Conservation (phyloP, 1,140 invertebrate species). For the Proales similis region DNA sequence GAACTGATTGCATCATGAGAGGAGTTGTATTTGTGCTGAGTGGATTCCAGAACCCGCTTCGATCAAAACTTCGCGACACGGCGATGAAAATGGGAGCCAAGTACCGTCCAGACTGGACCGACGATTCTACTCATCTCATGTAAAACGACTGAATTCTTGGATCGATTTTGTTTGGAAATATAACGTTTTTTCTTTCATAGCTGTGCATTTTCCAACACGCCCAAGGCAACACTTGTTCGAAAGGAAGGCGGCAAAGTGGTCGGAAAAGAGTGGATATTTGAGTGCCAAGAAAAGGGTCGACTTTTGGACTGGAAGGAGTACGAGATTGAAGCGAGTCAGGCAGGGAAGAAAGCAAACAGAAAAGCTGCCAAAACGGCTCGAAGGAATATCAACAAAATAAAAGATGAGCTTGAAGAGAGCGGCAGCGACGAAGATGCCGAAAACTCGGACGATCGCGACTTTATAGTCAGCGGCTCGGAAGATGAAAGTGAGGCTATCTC, state of each 20-base stretch:
- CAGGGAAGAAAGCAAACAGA: neutral
- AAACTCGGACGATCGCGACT: constrained; percentile 35
- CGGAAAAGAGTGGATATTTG: constrained; percentile 67
- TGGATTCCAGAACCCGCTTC: constrained; percentile 74
- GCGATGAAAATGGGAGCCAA: constrained; percentile 70
- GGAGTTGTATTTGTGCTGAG: constrained; percentile 70
- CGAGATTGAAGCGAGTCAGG: constrained; percentile 38
- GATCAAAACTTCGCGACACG: constrained; percentile 62
- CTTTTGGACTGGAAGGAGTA: constrained; percentile 64
- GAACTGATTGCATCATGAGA: constrained; percentile 57
- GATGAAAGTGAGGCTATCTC: neutral
- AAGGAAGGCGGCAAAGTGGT: constrained; percentile 65
- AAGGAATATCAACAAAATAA: constrained; percentile 2
- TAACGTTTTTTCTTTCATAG: constrained; percentile 54
- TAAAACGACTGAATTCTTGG: constrained; percentile 51
- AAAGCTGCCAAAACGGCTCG: constrained; percentile 28
- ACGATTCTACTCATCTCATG: constrained; percentile 71
- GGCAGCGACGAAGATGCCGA: constrained; percentile 33
- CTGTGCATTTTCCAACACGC: constrained; percentile 79
- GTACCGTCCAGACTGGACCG: constrained; percentile 68
- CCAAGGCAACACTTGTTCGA: constrained; percentile 60
- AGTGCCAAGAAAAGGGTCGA: constrained; percentile 61
- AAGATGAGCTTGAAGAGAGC: constrained; percentile 13
- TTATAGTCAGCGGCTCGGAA: constrained; percentile 21
- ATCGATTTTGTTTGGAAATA: neutral